These are phyloP conservation scores for Pogonophryne albipinna DNA, from an alignment of 2,797 vertebrate genomes.

Conservation along the genomic window DNA sequence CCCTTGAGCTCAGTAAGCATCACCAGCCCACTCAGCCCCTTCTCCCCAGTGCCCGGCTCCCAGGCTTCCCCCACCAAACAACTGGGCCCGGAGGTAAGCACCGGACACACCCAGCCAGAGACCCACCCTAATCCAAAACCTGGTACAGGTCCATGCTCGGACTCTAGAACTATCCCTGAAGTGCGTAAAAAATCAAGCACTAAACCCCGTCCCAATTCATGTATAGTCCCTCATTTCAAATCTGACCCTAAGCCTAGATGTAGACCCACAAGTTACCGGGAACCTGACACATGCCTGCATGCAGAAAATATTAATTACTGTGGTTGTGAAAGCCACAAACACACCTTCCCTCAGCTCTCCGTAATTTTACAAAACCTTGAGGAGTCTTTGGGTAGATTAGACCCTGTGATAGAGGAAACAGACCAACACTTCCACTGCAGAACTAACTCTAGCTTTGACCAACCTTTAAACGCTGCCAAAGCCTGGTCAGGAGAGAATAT, in stretches of 20 bases:
- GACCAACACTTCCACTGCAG: slow-evolving; percentile 34
- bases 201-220: slow-evolving; percentile 58
- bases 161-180: slow-evolving; percentile 39
- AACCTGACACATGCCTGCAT: slow-evolving; percentile 33
- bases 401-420: slow-evolving; percentile 57
- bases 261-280: slow-evolving; percentile 53
- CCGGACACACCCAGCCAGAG: slow-evolving; percentile 45
- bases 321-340: slow-evolving; percentile 21
- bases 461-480: slow-evolving; percentile 13
- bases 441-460: slow-evolving; percentile 19
- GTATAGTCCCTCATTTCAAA: slow-evolving; percentile 32
- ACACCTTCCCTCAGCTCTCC: slow-evolving; percentile 6
- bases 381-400: slow-evolving; percentile 45
- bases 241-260: slow-evolving; percentile 18
- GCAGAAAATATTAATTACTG: slow-evolving; percentile 15
- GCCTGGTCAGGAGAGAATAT: slow-evolving; percentile 25
- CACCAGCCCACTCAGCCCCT: slow-evolving; percentile 95
- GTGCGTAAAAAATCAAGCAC: slow-evolving; percentile 36
- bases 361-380: slow-evolving; percentile 18
- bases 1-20: slow-evolving; percentile 95
- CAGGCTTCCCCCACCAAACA: slow-evolving; percentile 93
- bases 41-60: slow-evolving; percentile 92
- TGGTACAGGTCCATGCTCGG: neutral
- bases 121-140: slow-evolving; percentile 26
- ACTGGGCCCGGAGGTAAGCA: slow-evolving; percentile 91